A percentile compares a stretch with the other conserved stretches of the same genome.
Evolutionary conservation across 2,888 invertebrate genomes (phyloP).

Genomic region (Dilophus febrilis): DNA sequence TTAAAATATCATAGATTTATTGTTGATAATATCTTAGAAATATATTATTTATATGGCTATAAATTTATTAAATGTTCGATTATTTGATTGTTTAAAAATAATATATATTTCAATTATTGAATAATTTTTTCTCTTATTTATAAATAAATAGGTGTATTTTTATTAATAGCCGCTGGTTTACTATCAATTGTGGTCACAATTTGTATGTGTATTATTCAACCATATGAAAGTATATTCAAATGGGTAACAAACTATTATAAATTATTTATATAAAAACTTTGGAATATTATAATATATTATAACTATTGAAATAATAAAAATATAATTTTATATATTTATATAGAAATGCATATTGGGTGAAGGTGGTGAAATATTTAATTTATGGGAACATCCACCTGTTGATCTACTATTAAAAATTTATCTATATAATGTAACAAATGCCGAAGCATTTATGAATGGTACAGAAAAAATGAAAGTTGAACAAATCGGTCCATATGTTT

Average conservation of each 20-base stretch:
- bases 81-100: no score
- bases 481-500: constrained; percentile 76
- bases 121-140: constrained; percentile 29
- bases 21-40: no score
- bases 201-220: constrained; percentile 46
- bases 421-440: constrained; percentile 71
- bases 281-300: not conserved
- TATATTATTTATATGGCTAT: no score
- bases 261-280: constrained; percentile 2
- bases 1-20: no score
- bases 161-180: constrained; percentile 50
- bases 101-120: constrained; percentile 12
- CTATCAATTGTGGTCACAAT: constrained; percentile 46
- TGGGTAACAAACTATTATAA: constrained; percentile 35
- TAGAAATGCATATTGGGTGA: constrained; percentile 58
- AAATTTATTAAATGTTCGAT: no score
- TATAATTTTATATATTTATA: constrained; percentile 16
- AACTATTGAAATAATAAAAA: no score
- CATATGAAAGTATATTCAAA: constrained; percentile 57
- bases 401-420: constrained; percentile 60
- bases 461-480: constrained; percentile 50
- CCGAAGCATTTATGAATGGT: constrained; percentile 57
- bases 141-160: constrained; percentile 58
- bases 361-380: constrained; percentile 65
- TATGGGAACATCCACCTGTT: constrained; percentile 68